Base-by-base conservation (phyloP, 2,113 vertebrate genomes). In the Gorsachius goisagi region DNA sequence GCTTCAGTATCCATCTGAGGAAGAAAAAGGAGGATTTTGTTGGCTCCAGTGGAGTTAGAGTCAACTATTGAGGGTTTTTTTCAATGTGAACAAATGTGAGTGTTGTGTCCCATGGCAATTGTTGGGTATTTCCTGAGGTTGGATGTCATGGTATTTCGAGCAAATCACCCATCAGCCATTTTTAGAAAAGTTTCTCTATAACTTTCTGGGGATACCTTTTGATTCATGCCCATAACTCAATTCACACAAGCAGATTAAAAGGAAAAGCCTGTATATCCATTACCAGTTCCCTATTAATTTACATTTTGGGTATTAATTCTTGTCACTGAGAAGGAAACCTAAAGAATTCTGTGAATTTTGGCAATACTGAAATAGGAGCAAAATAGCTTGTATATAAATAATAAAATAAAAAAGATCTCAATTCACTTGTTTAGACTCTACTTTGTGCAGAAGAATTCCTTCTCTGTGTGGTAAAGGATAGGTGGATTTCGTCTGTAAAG, bases 401-500 rank as follows among this genome's bases (percentile, higher is more conserved):
- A 39, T 49, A 71, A 93, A 63, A 67, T 26, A 79, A 15, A 64
- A 63, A 47, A 77, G 0, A 59, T 60, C 41, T 87, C 45, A 37
- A 0, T 62, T 91, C 39, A 66, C 14, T 86, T 50, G 15, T 69
- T 82, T 58, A 56, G 20, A n/a, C 58, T 89, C 22, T 44, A 16
- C 20, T 74, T 66, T 73, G 26, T 75, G n/a, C 47, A 77, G 66
- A 69, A 14, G 76, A 19, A 78, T 63, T 83, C 27, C 52, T 93
- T 89, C 32, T 86, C 66, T 33, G 7, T 45, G 28, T 83, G 37
- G 32, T 82, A 85, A 94, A 80, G 50, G 60, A 50, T 83, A 79
- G 74, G 45, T 96, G 66, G 73, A 58, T 90, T 89, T 92, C 85
- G 6, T 85, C 56, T 81, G 73, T 83, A 78, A 95, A 88, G 71